A percentile compares a stretch with the other conserved stretches of the same genome.
These are phyloP conservation scores for Acanthurus tractus DNA, from an alignment of 2,797 vertebrate genomes.

Conservation along the genomic window DNA sequence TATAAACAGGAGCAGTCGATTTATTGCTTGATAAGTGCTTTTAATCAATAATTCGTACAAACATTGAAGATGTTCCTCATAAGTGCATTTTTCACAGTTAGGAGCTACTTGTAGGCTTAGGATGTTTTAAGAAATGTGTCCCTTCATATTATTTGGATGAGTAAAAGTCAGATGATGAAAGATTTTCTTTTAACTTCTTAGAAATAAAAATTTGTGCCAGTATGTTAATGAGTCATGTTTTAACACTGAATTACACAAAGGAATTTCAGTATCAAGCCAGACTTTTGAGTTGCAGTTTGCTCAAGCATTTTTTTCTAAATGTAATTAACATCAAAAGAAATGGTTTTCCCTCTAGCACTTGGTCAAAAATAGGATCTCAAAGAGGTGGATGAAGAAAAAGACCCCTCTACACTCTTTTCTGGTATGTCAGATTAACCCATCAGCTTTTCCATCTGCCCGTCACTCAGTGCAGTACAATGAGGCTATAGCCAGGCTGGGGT, in stretches of 20 bases:
- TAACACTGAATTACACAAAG: slow-evolving; percentile 1
- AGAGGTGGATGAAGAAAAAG: slow-evolving; percentile 26
- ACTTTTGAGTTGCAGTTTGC: slow-evolving; percentile 1
- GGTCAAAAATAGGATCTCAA: slow-evolving; percentile 35
- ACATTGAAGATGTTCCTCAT: background rate
- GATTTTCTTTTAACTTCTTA: background rate
- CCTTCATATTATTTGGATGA: too few relatives aligned
- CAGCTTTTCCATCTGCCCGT: slow-evolving; percentile 73
- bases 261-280: background rate
- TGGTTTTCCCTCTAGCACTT: too few relatives aligned
- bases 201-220: background rate
- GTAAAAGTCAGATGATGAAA: background rate
- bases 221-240: slow-evolving; percentile 15
- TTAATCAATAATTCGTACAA: background rate
- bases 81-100: too few relatives aligned
- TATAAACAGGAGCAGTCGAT: background rate
- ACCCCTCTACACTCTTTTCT: slow-evolving; percentile 28
- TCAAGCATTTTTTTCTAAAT: slow-evolving; percentile 21
- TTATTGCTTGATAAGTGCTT: background rate
- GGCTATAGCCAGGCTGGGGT: slow-evolving; percentile 68
- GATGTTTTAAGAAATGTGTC: too few relatives aligned
- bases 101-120: too few relatives aligned
- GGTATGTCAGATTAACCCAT: slow-evolving; percentile 70
- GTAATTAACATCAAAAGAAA: slow-evolving; percentile 42
- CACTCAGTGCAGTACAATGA: slow-evolving; percentile 79